phyloP scores from a whole-genome alignment of 2,113 vertebrate genomes.

The Rhinolophus sinicus region DNA sequence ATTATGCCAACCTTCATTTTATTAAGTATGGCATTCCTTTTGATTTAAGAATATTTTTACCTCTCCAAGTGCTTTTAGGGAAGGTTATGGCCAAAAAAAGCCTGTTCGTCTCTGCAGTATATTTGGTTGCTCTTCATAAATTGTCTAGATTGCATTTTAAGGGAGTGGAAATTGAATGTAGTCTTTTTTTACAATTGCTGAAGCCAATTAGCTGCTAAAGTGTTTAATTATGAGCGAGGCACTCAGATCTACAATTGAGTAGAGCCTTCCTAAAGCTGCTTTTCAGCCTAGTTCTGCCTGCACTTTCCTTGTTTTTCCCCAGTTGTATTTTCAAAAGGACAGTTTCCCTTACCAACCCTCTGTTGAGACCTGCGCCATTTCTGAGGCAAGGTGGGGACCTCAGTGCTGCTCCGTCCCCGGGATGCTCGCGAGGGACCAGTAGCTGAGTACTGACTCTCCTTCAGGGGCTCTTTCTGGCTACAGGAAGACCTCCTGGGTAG shows the following conservation, averaged over 20 bases:
- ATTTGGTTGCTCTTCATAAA: slow-evolving; percentile 77
- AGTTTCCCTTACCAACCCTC: accelerated
- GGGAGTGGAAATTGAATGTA: slow-evolving; percentile 70
- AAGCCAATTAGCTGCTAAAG: slow-evolving; percentile 64
- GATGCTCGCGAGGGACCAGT: accelerated
- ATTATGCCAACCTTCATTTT: neutral
- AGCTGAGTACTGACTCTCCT: accelerated
- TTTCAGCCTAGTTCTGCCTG: neutral
- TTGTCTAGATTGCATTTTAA: slow-evolving; percentile 72
- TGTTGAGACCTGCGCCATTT: neutral
- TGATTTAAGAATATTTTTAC: slow-evolving; percentile 59
- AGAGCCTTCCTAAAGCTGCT: neutral
- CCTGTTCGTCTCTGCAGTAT: slow-evolving; percentile 39
- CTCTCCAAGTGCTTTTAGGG: slow-evolving; percentile 62
- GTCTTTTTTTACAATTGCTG: slow-evolving; percentile 51
- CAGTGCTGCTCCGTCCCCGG: accelerated
- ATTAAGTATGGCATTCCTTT: neutral
- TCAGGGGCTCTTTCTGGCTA: neutral
- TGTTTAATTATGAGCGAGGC: slow-evolving; percentile 62
- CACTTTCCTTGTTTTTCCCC: neutral
- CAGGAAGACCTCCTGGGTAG: neutral
- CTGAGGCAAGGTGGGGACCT: neutral
- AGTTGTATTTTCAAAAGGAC: neutral
- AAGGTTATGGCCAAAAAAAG: slow-evolving; percentile 43
- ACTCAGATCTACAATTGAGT: neutral